Percentiles rank a stretch among this genome's conserved stretches.
phyloP scores from a whole-genome alignment of 1,140 invertebrate species.

The Atopsyche davidsoni region DNA sequence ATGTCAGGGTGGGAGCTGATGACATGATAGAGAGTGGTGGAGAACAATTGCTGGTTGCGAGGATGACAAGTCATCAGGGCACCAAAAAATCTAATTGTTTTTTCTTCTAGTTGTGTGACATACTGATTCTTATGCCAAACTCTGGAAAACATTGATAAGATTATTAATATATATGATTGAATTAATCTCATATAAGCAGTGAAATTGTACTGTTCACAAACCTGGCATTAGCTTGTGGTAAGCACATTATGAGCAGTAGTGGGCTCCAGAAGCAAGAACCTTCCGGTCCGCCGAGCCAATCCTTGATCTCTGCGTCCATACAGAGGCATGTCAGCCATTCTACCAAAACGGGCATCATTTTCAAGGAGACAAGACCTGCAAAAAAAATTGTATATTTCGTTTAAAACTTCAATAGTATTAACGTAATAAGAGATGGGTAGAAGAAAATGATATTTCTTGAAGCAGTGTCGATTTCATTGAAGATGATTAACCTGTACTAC shows the following conservation, averaged over 20 bases:
- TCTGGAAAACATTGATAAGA: slow-evolving; percentile 31
- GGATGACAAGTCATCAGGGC: slow-evolving; percentile 79
- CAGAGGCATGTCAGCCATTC: slow-evolving; percentile 77
- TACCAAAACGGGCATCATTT: slow-evolving; percentile 57
- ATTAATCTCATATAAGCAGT: too few species aligned
- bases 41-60: slow-evolving; percentile 75
- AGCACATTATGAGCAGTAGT: slow-evolving; percentile 68
- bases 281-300: slow-evolving; percentile 76
- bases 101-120: slow-evolving; percentile 63
- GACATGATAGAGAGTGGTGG: slow-evolving; percentile 68
- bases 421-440: too few species aligned
- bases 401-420: too few species aligned
- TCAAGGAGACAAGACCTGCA: slow-evolving; percentile 33
- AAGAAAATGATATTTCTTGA: too few species aligned
- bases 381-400: slow-evolving; percentile 7
- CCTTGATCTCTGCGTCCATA: slow-evolving; percentile 71
- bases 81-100: slow-evolving; percentile 68
- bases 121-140: slow-evolving; percentile 49
- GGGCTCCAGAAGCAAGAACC: slow-evolving; percentile 80
- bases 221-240: slow-evolving; percentile 47
- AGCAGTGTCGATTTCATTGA: too few species aligned
- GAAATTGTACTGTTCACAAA: slow-evolving; percentile 28
- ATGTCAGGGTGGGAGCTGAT: slow-evolving; percentile 30
- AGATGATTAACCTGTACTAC: too few species aligned
- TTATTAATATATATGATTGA: slow-evolving; percentile 33